These are phyloP conservation scores for Melitaea athalia DNA, from an alignment of 2,888 invertebrate genomes.

Conservation along the genomic window DNA sequence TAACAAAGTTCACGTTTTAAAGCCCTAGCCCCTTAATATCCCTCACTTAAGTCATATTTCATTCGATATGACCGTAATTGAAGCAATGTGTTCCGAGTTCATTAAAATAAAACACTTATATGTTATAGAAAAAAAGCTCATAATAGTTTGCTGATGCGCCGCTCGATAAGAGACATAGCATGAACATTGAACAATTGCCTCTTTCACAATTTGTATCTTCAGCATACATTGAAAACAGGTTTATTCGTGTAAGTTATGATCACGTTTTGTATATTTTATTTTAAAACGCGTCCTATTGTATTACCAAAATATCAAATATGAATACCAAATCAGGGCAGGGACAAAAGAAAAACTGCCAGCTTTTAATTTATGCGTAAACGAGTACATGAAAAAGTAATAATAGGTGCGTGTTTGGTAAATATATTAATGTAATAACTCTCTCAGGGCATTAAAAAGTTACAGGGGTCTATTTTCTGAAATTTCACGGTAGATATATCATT, in stretches of 20 bases:
- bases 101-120: constrained; percentile 68
- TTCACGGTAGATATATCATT: constrained; percentile 78
- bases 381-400: constrained; percentile 82
- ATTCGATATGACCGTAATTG: constrained; percentile 81
- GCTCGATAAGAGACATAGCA: constrained; percentile 65
- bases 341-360: constrained; percentile 80
- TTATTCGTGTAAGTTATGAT: constrained; percentile 68
- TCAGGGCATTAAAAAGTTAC: constrained; percentile 65
- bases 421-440: constrained; percentile 79
- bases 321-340: constrained; percentile 82
- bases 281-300: constrained; percentile 75
- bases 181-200: constrained; percentile 80
- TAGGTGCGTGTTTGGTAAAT: constrained; percentile 81
- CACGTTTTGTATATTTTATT: constrained; percentile 70
- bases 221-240: constrained; percentile 79
- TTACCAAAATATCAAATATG: constrained; percentile 80
- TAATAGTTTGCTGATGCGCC: constrained; percentile 53
- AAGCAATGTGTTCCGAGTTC: constrained; percentile 60
- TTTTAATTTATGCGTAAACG: constrained; percentile 79
- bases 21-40: constrained; percentile 80
- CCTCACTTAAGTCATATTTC: constrained; percentile 82
- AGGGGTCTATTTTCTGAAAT: constrained; percentile 73
- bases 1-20: constrained; percentile 79
- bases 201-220: constrained; percentile 82
- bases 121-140: constrained; percentile 57